Conservation (phyloP, 2,888 invertebrate genomes). For the Spisula solida region DNA sequence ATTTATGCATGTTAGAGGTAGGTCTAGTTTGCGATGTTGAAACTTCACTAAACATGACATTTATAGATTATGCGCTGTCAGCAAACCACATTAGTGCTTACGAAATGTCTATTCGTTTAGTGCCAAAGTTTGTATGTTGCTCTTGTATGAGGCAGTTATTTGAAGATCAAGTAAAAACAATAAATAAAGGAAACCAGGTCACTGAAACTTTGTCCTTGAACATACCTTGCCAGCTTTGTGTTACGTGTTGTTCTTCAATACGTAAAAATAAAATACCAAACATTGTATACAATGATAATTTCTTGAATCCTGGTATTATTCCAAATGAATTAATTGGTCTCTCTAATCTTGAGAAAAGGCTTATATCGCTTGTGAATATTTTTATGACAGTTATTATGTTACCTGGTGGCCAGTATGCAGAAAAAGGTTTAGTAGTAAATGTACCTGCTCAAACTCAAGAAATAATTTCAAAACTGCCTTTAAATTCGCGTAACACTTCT, state of each 20-base stretch:
- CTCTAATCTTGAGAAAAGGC: conserved; percentile 41
- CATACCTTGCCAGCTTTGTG: conserved; percentile 24
- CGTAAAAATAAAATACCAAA: conserved; percentile 29
- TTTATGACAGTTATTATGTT: conserved; percentile 53
- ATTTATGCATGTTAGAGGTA: conserved; percentile 33
- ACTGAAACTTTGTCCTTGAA: not conserved
- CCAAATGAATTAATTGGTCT: conserved; percentile 36
- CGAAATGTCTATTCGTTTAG: conserved; percentile 35
- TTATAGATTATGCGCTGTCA: conserved; percentile 26
- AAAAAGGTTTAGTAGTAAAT: conserved; percentile 55
- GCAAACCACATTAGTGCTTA: not conserved
- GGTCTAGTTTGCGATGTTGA: conserved; percentile 3
- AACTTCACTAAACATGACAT: conserved; percentile 13
- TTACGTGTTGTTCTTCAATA: conserved; percentile 15
- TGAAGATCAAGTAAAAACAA: conserved; percentile 25
- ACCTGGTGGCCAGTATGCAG: conserved; percentile 63
- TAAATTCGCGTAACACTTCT: not conserved
- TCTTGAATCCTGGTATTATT: conserved; percentile 27
- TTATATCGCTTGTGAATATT: conserved; percentile 42
- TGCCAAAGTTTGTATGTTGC: conserved; percentile 42
- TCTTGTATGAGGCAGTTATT: conserved; percentile 54
- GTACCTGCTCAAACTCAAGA: no score
- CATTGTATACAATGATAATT: conserved; percentile 36
- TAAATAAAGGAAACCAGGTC: not conserved
- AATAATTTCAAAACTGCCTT: conserved; percentile 20